Conservation (phyloP, 2,888 invertebrate species). For the Chirona hameri region DNA sequence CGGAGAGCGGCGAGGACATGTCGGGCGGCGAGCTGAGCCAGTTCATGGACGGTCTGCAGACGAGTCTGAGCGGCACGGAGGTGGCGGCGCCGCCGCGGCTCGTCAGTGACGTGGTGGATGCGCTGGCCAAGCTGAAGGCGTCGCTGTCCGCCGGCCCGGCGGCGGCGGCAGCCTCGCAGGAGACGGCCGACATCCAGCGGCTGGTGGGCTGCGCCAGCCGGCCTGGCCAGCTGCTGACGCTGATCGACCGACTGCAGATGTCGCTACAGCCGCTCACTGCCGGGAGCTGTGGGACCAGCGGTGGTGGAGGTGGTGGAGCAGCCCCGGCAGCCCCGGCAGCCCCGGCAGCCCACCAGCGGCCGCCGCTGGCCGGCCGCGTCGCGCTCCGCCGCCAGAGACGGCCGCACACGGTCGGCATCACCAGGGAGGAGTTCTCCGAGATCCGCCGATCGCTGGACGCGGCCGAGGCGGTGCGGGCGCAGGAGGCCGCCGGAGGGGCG, state of each 20-base stretch:
- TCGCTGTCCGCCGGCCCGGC: conserved; percentile 52
- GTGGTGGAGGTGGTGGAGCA: neutral
- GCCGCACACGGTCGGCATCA: conserved; percentile 24
- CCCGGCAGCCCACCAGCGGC: neutral
- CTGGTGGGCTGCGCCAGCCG: conserved; percentile 40
- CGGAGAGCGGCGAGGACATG: conserved; percentile 37
- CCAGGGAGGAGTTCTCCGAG: conserved; percentile 5
- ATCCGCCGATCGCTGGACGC: conserved; percentile 9
- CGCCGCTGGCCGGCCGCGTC: neutral
- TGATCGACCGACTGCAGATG: conserved; percentile 67
- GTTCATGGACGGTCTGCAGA: conserved; percentile 37
- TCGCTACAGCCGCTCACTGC: conserved; percentile 44
- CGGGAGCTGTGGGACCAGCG: neutral
- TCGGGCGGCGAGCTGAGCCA: conserved; percentile 34
- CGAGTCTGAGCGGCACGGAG: conserved; percentile 28
- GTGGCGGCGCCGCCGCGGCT: conserved; percentile 49
- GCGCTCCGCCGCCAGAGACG: neutral
- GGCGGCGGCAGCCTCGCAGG: neutral
- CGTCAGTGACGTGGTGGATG: conserved; percentile 70
- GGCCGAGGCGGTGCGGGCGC: neutral
- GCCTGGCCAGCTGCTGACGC: conserved; percentile 59
- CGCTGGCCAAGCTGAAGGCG: conserved; percentile 67
- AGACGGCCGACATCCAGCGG: conserved; percentile 25
- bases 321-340: neutral
- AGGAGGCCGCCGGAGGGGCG: neutral